phyloP scores from a whole-genome alignment of 2,888 invertebrate species.

The Sphaerophoria taeniata region DNA sequence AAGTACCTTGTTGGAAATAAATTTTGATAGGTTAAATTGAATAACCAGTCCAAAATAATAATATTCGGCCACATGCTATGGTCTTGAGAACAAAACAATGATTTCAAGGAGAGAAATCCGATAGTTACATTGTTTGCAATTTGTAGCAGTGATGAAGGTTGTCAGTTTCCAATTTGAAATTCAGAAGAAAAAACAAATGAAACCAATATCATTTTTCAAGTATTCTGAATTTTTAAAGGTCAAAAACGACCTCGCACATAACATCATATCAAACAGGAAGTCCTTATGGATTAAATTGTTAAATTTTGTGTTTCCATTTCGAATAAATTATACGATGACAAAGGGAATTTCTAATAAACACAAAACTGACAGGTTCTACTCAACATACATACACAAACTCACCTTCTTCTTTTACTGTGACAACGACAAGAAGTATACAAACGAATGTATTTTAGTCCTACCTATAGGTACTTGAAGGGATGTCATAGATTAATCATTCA shows the following conservation, averaged over 20 bases:
- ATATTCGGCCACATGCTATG: too few species aligned
- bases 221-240: too few species aligned
- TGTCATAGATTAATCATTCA: constrained; percentile 15
- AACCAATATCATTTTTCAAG: too few species aligned
- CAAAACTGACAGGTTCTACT: background rate
- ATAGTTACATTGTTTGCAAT: too few species aligned
- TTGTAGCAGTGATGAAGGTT: too few species aligned
- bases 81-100: too few species aligned
- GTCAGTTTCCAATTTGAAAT: too few species aligned
- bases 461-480: background rate
- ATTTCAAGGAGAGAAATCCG: too few species aligned
- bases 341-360: constrained; percentile 12
- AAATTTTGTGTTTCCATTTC: background rate
- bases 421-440: background rate
- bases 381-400: background rate
- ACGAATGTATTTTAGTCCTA: background rate
- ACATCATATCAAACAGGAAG: background rate
- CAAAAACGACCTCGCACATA: background rate
- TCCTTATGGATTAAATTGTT: background rate
- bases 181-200: too few species aligned
- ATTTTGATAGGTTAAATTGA: too few species aligned
- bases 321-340: background rate
- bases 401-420: background rate
- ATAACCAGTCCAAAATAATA: too few species aligned
- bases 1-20: background rate